Evolutionary conservation across 2,113 vertebrate genomes (phyloP), one percentile per base, ranked within the genome.

Genomic region (Bambusicola thoracicus): DNA sequence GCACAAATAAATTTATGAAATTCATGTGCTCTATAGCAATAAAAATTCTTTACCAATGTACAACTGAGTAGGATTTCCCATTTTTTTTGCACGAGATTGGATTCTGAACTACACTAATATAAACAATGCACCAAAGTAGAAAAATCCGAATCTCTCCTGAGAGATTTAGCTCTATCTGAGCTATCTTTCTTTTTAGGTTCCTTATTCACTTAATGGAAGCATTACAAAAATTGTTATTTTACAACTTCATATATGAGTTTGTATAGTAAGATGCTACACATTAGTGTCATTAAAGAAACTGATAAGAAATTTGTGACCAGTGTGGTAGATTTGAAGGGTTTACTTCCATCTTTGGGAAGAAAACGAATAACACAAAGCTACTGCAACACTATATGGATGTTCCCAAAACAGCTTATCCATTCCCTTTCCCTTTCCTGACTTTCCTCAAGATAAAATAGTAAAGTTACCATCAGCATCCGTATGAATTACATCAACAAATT

Each of bases 401-500:
- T 59, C 40, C 11, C 62, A 44, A 68, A 72, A 58, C 3, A 87
- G n/a, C 4, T 69, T 25, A 38, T 75, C 27, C 18, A 13, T 74
- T 34, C 30, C 51, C 32, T 53, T 82, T 53, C 34, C 22, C 27
- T 65, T 58, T 81, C 27, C 88, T 72, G 48, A 38, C 32, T 81
- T 73, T 87, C 21, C 63, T 73, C 22, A 22, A 10, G 29, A 14
- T 55, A 24, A 79, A 81, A 79, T 3, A 70, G 24, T 24, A 40
- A 77, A 85, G 38, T 29, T 98, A 99, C 99, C 98, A 95, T 99
- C 95, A 91, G 87, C 96, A 94, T 99, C 98, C 22, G 99, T 98
- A 97, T 99, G 99, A 43, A 99, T 98, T 4, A 99, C 98, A 84
- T 99, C 99, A 73, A 99, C 99, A 95, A 99, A 99, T 76, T 98